Evolutionary conservation across 2,888 invertebrate species (phyloP).

Genomic region (Abrostola tripartita): DNA sequence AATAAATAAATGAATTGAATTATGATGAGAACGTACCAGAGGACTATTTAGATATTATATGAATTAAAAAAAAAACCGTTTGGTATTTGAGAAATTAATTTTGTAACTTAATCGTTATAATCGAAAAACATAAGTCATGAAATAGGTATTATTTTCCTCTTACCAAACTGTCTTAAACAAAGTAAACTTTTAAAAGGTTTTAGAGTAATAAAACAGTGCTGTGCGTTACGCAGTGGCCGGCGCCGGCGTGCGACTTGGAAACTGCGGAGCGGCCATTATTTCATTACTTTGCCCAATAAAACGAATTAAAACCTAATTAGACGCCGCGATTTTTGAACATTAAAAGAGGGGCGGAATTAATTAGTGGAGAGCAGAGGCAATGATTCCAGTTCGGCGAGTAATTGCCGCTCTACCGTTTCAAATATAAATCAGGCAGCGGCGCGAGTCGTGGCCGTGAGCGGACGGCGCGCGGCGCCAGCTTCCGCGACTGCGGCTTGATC

Average conservation of each 20-base stretch:
- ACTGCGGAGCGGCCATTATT: constrained; percentile 75
- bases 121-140: constrained; percentile 29
- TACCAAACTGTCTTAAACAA: constrained; percentile 34
- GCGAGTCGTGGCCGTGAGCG: constrained; percentile 44
- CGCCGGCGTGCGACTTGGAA: constrained; percentile 59
- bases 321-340: constrained; percentile 87
- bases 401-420: constrained; percentile 76
- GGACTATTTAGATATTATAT: no score
- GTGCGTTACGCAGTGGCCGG: constrained; percentile 57
- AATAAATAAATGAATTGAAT: no score
- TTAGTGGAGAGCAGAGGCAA: constrained; percentile 84
- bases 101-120: constrained; percentile 4
- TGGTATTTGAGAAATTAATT: background rate
- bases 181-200: constrained; percentile 59
- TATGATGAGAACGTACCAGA: background rate
- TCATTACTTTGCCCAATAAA: constrained; percentile 85
- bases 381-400: constrained; percentile 85
- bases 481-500: no score
- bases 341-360: constrained; percentile 87
- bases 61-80: no score
- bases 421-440: constrained; percentile 72
- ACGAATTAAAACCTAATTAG: constrained; percentile 89
- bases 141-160: constrained; percentile 34
- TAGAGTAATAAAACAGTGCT: constrained; percentile 64
- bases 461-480: background rate